Conservation (phyloP, 1,140 invertebrate species). For the Leptoteleia sp. region DNA sequence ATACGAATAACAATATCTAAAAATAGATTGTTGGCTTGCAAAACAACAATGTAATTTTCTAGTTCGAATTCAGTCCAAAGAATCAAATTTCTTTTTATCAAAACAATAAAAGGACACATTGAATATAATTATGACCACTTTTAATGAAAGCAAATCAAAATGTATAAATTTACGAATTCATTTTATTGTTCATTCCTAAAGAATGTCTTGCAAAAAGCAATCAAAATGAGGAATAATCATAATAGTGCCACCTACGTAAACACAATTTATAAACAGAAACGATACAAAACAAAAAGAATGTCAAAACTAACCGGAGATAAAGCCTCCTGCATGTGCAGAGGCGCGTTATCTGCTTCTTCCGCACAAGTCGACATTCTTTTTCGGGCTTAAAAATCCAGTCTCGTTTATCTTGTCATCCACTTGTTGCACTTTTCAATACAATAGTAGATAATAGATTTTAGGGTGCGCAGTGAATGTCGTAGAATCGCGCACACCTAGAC, state of each 20-base stretch:
- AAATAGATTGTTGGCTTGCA: too few species aligned
- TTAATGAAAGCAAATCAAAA: too few species aligned
- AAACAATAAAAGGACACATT: too few species aligned
- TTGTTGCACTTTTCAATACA: constrained; percentile 40
- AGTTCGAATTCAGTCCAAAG: too few species aligned
- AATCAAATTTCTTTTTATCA: too few species aligned
- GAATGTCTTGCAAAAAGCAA: too few species aligned
- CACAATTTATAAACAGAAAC: neutral
- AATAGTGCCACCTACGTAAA: constrained; percentile 23
- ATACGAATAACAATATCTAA: too few species aligned
- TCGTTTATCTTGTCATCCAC: constrained; percentile 62
- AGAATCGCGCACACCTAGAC: constrained; percentile 30
- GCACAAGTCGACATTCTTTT: constrained; percentile 80
- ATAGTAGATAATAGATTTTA: constrained; percentile 40
- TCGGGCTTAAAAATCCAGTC: constrained; percentile 50
- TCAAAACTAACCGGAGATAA: constrained; percentile 78
- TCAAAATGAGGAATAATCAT: neutral
- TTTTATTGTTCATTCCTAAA: too few species aligned
- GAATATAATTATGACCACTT: too few species aligned
- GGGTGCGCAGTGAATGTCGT: constrained; percentile 13
- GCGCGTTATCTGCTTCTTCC: constrained; percentile 77
- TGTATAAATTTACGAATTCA: too few species aligned
- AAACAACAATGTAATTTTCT: too few species aligned
- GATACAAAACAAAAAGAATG: constrained; percentile 11
- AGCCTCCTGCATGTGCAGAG: constrained; percentile 79